Percentiles rank a stretch among this genome's conserved stretches.
phyloP scores from a whole-genome alignment of 2,113 vertebrate genomes.

The Peromyscus maniculatus region DNA sequence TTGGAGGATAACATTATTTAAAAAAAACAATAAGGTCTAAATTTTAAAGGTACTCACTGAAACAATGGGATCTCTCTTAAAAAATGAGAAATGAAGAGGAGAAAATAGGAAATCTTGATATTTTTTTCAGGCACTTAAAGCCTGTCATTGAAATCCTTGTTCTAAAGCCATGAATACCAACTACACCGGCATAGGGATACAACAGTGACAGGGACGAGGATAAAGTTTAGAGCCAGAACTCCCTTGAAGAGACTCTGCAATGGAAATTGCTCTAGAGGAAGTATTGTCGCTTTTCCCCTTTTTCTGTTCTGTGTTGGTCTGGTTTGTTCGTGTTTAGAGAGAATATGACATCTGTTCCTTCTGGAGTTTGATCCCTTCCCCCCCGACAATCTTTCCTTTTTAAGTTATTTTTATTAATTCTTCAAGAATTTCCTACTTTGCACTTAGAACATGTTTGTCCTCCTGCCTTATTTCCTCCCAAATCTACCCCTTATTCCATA shows the following conservation, averaged over 20 bases:
- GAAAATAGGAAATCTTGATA: not conserved
- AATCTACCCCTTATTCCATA: too few species aligned
- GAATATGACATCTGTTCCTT: not conserved
- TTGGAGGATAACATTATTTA: not conserved
- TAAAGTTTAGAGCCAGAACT: not conserved
- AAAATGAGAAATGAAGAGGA: not conserved
- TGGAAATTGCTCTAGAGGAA: not conserved
- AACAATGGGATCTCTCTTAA: not conserved
- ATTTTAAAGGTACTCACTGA: slow-evolving; percentile 7
- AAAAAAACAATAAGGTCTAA: not conserved
- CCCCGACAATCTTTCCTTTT: not conserved
- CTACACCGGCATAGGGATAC: accelerated
- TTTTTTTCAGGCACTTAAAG: not conserved
- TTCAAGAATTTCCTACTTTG: not conserved
- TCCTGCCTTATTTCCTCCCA: not conserved
- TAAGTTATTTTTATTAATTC: not conserved
- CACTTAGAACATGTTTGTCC: not conserved
- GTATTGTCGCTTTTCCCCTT: not conserved
- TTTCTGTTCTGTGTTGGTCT: not conserved
- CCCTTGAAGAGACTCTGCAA: not conserved
- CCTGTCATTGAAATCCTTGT: not conserved
- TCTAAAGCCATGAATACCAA: not conserved
- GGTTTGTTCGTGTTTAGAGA: not conserved
- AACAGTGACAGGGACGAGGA: not conserved
- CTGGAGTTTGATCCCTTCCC: not conserved